Evolutionary conservation across 2,113 vertebrate species (phyloP), one percentile per base, ranked within the genome.

Genomic region (Falcunculus frontatus): DNA sequence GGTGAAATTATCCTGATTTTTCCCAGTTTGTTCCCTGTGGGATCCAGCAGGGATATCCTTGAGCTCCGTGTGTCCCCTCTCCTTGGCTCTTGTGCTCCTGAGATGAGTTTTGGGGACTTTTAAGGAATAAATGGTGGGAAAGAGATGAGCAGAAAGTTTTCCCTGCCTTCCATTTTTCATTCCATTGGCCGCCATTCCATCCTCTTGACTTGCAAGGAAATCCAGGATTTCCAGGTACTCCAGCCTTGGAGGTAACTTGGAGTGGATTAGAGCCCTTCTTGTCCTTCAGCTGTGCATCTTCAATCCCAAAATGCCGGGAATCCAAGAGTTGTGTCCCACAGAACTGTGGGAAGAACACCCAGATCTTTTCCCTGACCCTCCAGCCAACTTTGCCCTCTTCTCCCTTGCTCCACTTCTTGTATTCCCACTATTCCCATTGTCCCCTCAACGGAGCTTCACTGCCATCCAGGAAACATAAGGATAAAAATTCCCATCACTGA

Each of bases 191-290:
- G 11, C 32, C 37, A 11, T 27, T 50, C 44, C 52, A 27, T 81
- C 22, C n/a, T 79, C 33, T 78, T 83, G 46, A 37, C 73, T 93
- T 69, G 64, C 78, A 98, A 97, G 98, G 99, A n/a, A 97, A 82
- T 12, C 97, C 97, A 85, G 99, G 98, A 93, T 80, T 89, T 70
- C 98, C 98, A 55, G 98, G 98, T 83, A 98, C 98, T 84, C 98
- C 99, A 89, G 98, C 98, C 25, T 97, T 98, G 97, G 98, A 98
- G 95, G 98, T 99, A 98, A 98, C 77, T 91, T 84, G 82, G 62
- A 53, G 25, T 27, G 26, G 23, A 39, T 70, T 16, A 5, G 11
- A 30, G 9, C 26, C 22, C 9, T 76, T 30, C 42, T 46, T 83
- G n/a, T 75, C 69, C 69, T 30, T 46, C 52, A 52, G 21, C 41